These are phyloP conservation scores for Anarrhichthys ocellatus DNA, from an alignment of 2,113 vertebrate genomes.

Conservation along the genomic window DNA sequence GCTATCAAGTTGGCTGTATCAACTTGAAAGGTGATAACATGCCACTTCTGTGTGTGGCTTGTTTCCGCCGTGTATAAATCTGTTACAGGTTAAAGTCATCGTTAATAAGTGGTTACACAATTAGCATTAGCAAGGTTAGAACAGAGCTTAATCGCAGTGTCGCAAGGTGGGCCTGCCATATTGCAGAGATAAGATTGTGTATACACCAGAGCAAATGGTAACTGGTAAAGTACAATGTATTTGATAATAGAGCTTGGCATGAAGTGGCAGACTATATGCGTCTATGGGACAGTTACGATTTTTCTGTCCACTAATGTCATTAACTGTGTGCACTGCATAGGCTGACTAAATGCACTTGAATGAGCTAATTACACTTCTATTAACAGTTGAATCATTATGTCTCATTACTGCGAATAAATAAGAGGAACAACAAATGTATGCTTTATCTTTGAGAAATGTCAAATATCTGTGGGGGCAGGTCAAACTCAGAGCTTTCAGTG, in stretches of 20 bases:
- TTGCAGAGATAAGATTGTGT: background rate
- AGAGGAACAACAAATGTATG: background rate
- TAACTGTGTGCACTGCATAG: background rate
- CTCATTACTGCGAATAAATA: background rate
- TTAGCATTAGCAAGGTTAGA: background rate
- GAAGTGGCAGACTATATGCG: background rate
- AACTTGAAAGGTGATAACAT: background rate
- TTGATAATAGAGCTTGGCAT: background rate
- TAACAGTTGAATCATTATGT: background rate
- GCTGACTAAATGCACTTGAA: background rate
- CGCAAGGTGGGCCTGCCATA: background rate
- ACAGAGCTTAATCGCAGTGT: background rate
- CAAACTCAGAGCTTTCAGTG: constrained; percentile 28
- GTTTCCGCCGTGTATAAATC: background rate
- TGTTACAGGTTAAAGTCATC: background rate
- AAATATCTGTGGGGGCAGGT: constrained; percentile 27
- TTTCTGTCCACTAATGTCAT: too few relatives aligned
- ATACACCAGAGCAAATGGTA: background rate
- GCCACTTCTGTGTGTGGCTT: background rate
- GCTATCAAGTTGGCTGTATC: background rate
- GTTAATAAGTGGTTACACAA: background rate
- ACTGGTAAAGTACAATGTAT: background rate
- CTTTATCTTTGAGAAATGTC: constrained; percentile 17
- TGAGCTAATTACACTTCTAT: background rate
- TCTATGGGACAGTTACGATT: too few relatives aligned